Percentiles rank a stretch among this genome's conserved stretches.
These are phyloP conservation scores for Spongilla lacustris DNA, from an alignment of 37 sponge, comb jelly and placozoan species.

Conservation along the genomic window DNA sequence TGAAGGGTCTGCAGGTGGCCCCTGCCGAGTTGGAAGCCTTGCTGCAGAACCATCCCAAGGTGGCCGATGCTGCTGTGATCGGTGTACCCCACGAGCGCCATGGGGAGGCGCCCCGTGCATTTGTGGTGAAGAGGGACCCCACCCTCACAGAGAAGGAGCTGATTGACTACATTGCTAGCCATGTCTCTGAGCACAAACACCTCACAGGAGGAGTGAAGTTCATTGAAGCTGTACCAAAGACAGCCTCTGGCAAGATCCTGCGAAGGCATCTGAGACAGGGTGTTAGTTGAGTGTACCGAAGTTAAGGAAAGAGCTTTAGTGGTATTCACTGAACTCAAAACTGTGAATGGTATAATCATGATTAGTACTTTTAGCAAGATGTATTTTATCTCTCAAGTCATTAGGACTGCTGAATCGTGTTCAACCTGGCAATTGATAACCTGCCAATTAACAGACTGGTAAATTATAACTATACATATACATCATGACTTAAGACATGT, in stretches of 20 bases:
- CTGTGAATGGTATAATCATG: too few relatives aligned
- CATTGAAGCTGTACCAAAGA: constrained; percentile 79
- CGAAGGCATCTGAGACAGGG: constrained; percentile 58
- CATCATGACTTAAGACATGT: too few relatives aligned
- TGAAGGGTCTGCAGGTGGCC: constrained; percentile 90
- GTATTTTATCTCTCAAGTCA: too few relatives aligned
- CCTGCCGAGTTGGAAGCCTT: constrained; percentile 93
- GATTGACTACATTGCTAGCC: constrained; percentile 40
- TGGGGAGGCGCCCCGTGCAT: constrained; percentile 90
- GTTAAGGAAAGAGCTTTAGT: background rate
- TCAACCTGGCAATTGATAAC: too few relatives aligned
- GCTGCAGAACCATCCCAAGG: constrained; percentile 72
- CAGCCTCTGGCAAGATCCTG: constrained; percentile 88
- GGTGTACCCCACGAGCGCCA: constrained; percentile 81
- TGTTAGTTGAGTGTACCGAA: background rate
- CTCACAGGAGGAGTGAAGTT: constrained; percentile 80
- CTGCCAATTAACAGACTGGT: too few relatives aligned
- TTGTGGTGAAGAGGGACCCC: constrained; percentile 75
- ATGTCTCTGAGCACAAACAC: constrained; percentile 77
- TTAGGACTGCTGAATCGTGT: too few relatives aligned
- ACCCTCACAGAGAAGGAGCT: constrained; percentile 68
- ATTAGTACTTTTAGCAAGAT: too few relatives aligned
- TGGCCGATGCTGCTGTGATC: constrained; percentile 88
- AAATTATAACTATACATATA: too few relatives aligned
- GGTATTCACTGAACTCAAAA: background rate